Percentiles rank a stretch among this genome's conserved stretches.
Conservation (phyloP, 2,113 vertebrate species). For the Synchiropus splendidus region DNA sequence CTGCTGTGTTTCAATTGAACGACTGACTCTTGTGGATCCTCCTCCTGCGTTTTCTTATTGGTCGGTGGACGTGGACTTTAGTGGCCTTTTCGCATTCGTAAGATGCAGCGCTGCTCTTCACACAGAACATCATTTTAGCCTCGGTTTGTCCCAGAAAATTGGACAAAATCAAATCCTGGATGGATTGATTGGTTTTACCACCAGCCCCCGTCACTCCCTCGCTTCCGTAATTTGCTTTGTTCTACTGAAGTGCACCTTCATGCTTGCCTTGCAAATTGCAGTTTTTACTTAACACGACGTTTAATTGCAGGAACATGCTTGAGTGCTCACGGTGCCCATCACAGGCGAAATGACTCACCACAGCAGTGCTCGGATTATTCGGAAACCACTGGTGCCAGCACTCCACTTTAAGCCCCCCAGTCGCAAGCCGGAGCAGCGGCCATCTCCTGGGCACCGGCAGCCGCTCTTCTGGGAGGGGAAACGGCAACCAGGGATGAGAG, state of each 20-base stretch:
- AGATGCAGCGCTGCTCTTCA: too few species aligned
- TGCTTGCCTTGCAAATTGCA: slow-evolving; percentile 53
- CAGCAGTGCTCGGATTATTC: slow-evolving; percentile 42
- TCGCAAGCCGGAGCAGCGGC: slow-evolving; percentile 35
- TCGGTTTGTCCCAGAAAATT: neutral
- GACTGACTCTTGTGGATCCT: too few species aligned
- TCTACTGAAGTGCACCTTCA: slow-evolving; percentile 43
- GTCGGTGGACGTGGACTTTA: too few species aligned
- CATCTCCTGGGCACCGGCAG: slow-evolving; percentile 45
- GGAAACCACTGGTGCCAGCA: slow-evolving; percentile 44
- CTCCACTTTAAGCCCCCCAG: slow-evolving; percentile 34
- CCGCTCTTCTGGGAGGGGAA: slow-evolving; percentile 21
- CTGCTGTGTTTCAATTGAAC: too few species aligned
- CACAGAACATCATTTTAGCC: neutral
- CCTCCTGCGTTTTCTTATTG: too few species aligned
- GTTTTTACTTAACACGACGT: slow-evolving; percentile 54
- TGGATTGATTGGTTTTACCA: slow-evolving; percentile 14
- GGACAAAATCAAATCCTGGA: slow-evolving; percentile 1
- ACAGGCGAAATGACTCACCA: slow-evolving; percentile 42
- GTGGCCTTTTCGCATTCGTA: too few species aligned
- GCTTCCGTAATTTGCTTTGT: slow-evolving; percentile 29
- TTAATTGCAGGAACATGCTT: slow-evolving; percentile 60
- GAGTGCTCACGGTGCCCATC: slow-evolving; percentile 48
- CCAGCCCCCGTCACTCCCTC: slow-evolving; percentile 5
- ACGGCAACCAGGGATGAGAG: slow-evolving; percentile 17